These are phyloP conservation scores for Bombus sibiricus DNA, from an alignment of 1,140 invertebrate species.

Conservation along the genomic window DNA sequence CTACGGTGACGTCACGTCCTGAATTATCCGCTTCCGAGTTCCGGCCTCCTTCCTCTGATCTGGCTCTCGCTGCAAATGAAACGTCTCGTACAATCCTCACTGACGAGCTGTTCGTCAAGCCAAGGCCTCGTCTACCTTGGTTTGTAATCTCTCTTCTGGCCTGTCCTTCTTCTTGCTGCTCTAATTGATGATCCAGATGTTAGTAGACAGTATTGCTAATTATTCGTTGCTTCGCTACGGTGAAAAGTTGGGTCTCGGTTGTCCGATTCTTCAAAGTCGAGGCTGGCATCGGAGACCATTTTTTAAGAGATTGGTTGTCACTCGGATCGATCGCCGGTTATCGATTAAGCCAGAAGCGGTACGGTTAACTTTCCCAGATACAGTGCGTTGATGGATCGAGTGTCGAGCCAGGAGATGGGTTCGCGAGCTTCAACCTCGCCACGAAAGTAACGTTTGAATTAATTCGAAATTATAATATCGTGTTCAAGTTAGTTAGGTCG, in stretches of 20 bases:
- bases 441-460: background rate
- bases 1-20: constrained; percentile 59
- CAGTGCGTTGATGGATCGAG: constrained; percentile 31
- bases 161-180: background rate
- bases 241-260: background rate
- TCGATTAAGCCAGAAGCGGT: constrained; percentile 2
- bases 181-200: background rate
- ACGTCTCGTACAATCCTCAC: constrained; percentile 55
- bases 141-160: constrained; percentile 24
- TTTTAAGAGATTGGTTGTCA: background rate
- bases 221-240: background rate
- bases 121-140: background rate
- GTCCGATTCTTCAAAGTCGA: background rate
- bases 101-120: constrained; percentile 54
- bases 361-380: background rate
- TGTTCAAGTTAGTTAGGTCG: background rate
- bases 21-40: constrained; percentile 62
- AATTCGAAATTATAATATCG: background rate
- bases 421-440: background rate
- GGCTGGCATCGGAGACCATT: background rate
- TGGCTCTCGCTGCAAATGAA: constrained; percentile 55
- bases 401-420: background rate
- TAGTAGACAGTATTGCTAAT: background rate
- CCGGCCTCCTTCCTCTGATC: constrained; percentile 34
- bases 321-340: constrained; percentile 8